Conservation (phyloP, 2,113 vertebrate genomes). For the Nycticorax nycticorax region DNA sequence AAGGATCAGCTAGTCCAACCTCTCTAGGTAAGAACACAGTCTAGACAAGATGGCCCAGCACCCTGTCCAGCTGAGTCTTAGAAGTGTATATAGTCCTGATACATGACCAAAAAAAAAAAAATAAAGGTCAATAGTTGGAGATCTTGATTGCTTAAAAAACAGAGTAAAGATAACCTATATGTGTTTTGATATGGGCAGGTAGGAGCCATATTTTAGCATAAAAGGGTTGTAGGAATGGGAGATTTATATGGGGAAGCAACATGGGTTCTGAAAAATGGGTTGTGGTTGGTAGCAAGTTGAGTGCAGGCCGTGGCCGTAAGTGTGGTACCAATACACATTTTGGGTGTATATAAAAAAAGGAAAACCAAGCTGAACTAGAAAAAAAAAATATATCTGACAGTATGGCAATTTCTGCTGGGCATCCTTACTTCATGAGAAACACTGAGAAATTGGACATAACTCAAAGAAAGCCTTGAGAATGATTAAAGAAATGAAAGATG, state of each 20-base stretch:
- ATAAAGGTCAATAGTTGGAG: not conserved
- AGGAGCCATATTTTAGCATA: not conserved
- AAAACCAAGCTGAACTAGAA: not conserved
- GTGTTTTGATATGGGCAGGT: not conserved
- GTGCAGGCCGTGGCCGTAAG: not conserved
- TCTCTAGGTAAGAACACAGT: too few species aligned
- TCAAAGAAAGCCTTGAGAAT: slow-evolving; percentile 7
- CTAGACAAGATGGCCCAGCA: too few species aligned
- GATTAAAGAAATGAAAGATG: slow-evolving; percentile 14
- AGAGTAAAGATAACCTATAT: not conserved
- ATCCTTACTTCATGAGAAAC: not conserved
- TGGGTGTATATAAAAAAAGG: not conserved
- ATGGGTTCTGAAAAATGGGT: not conserved
- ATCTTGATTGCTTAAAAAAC: not conserved
- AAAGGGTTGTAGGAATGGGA: not conserved
- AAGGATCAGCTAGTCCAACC: too few species aligned
- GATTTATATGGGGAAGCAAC: not conserved
- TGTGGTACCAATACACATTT: not conserved
- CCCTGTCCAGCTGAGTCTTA: too few species aligned
- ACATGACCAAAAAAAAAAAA: not conserved
- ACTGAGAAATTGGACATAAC: not conserved
- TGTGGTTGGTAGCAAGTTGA: not conserved
- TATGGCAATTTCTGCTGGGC: not conserved
- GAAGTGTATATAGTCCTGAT: not conserved
- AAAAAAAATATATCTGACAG: not conserved